A percentile compares a stretch with the other conserved stretches of the same genome.
These are phyloP conservation scores for Alexandromys fortis DNA, from an alignment of 2,113 vertebrate species.

Conservation along the genomic window DNA sequence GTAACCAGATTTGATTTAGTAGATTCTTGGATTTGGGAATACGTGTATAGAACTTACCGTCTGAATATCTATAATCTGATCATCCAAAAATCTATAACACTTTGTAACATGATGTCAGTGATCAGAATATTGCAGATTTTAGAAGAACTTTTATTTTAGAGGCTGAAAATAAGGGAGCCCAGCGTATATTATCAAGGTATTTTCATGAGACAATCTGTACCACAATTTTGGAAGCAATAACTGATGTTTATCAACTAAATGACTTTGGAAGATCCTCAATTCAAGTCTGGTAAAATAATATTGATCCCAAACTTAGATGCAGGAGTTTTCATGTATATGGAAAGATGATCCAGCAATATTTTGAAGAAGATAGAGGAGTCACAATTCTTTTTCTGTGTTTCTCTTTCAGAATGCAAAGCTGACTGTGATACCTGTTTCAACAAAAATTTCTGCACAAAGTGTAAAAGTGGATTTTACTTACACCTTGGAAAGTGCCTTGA, in stretches of 20 bases:
- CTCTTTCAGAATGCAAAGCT: slow-evolving; percentile 96
- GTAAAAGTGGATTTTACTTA: slow-evolving; percentile 96
- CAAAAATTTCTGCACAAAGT: slow-evolving; percentile 99
- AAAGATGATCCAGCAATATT: background rate
- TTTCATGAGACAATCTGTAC: background rate
- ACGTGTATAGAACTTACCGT: background rate
- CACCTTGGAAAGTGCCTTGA: slow-evolving; percentile 97
- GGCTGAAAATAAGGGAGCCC: background rate
- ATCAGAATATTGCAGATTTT: background rate
- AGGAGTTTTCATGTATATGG: background rate
- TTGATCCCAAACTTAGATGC: background rate
- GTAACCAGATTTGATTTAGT: background rate
- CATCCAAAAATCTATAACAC: background rate
- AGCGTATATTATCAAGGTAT: background rate
- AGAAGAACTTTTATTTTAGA: background rate
- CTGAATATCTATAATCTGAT: background rate
- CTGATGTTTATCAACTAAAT: background rate
- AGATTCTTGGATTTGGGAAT: background rate
- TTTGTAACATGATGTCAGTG: background rate
- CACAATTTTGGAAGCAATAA: background rate
- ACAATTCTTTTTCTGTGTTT: slow-evolving; percentile 45
- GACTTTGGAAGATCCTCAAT: background rate
- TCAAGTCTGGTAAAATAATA: slow-evolving; percentile 12
- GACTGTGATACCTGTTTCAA: slow-evolving; percentile 99
- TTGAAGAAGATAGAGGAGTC: background rate